phyloP scores from a whole-genome alignment of 2,888 invertebrate species.

The Octodonta nipae region DNA sequence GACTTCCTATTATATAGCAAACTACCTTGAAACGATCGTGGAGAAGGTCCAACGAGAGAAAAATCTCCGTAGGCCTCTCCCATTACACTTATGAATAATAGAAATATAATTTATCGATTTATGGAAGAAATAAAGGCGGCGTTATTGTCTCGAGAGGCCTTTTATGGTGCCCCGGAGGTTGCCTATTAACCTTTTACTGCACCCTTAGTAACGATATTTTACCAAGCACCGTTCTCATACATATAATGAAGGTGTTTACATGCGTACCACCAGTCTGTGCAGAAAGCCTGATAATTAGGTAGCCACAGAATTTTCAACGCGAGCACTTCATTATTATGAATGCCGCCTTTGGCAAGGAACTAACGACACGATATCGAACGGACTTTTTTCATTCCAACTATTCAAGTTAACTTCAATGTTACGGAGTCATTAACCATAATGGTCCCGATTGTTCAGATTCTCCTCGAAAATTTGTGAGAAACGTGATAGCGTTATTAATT shows the following conservation, averaged over 20 bases:
- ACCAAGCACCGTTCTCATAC: slow-evolving; percentile 20
- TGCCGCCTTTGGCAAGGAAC: slow-evolving; percentile 3
- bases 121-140: slow-evolving; percentile 21
- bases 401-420: slow-evolving; percentile 1
- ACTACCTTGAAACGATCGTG: too few species aligned
- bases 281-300: slow-evolving; percentile 27
- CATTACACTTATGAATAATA: slow-evolving; percentile 9
- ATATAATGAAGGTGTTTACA: slow-evolving; percentile 34
- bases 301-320: slow-evolving; percentile 10
- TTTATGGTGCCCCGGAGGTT: slow-evolving; percentile 25
- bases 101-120: slow-evolving; percentile 18
- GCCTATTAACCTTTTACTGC: slow-evolving; percentile 29
- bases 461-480: too few species aligned
- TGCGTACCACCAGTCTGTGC: slow-evolving; percentile 26
- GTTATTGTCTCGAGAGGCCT: slow-evolving; percentile 22
- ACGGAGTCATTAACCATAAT: too few species aligned
- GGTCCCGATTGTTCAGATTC: too few species aligned
- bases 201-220: slow-evolving; percentile 26
- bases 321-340: slow-evolving; percentile 11
- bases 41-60: background rate
- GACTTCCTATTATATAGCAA: too few species aligned
- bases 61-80: background rate
- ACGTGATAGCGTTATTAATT: too few species aligned
- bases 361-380: background rate
- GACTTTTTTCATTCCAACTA: slow-evolving; percentile 1